Evolutionary conservation across 2,113 vertebrate species (phyloP).

Genomic region (Poeciliopsis retropinna): DNA sequence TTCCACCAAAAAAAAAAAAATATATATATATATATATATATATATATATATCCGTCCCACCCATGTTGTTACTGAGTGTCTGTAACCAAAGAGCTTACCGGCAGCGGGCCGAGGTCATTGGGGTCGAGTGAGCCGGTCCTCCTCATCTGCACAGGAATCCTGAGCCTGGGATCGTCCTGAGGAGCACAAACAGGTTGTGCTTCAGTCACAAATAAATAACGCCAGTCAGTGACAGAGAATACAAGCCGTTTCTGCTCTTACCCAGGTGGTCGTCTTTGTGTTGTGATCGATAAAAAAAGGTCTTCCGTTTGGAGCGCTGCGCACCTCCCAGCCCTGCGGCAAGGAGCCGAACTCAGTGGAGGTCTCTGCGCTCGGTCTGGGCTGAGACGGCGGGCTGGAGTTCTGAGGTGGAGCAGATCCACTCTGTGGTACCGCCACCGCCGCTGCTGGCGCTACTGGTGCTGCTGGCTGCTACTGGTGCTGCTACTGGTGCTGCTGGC

Average conservation of each 20-base stretch:
- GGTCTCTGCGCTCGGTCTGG: constrained; percentile 63
- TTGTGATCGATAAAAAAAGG: constrained; percentile 96
- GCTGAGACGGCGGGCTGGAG: constrained; percentile 62
- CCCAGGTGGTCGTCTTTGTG: constrained; percentile 95
- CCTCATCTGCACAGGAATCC: constrained; percentile 83
- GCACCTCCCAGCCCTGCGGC: constrained; percentile 92
- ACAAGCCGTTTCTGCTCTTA: constrained; percentile 62
- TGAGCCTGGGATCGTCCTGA: constrained; percentile 94
- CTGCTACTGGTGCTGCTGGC: background rate
- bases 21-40: background rate
- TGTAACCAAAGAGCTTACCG: constrained; percentile 79
- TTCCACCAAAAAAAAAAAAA: background rate
- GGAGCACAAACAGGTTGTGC: constrained; percentile 44
- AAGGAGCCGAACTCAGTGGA: constrained; percentile 81
- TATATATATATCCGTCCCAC: no score
- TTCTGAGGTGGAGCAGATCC: constrained; percentile 58
- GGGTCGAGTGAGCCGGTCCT: constrained; percentile 85
- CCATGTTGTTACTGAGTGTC: background rate
- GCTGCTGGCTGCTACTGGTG: constrained; percentile 15
- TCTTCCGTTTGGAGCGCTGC: constrained; percentile 88
- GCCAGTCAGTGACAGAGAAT: background rate
- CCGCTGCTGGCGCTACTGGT: background rate
- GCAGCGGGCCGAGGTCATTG: constrained; percentile 89
- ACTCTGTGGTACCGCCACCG: constrained; percentile 7
- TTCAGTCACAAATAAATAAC: constrained; percentile 26